These are phyloP conservation scores for Macquaria australasica DNA, from an alignment of 2,113 vertebrate genomes.

Conservation along the genomic window DNA sequence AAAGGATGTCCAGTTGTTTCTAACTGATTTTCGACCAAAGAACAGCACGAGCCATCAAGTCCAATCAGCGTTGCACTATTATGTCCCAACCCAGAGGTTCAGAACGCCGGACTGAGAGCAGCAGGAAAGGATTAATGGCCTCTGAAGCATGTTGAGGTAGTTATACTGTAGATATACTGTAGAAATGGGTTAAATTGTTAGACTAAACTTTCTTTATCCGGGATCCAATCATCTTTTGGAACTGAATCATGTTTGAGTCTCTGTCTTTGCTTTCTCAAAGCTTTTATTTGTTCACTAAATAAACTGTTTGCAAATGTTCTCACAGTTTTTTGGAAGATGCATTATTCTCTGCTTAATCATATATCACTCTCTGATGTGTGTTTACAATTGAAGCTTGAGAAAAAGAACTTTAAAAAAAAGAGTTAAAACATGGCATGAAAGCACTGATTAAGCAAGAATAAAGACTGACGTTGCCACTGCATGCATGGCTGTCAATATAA, in stretches of 20 bases:
- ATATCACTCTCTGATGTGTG: conserved; percentile 49
- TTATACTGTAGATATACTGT: conserved; percentile 23
- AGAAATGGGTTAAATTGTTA: conserved; percentile 37
- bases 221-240: conserved; percentile 41
- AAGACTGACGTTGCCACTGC: conserved; percentile 44
- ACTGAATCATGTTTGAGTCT: conserved; percentile 20
- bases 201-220: conserved; percentile 32
- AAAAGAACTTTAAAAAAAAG: conserved; percentile 10
- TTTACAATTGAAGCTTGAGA: conserved; percentile 35
- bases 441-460: conserved; percentile 57
- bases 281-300: conserved; percentile 58
- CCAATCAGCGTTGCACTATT: conserved; percentile 65
- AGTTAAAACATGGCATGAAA: conserved; percentile 47
- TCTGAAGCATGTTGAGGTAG: conserved; percentile 34
- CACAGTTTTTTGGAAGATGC: conserved; percentile 44
- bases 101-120: conserved; percentile 39
- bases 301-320: conserved; percentile 52
- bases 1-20: conserved; percentile 65
- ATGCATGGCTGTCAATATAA: conserved; percentile 73
- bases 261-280: conserved; percentile 27
- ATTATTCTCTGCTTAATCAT: conserved; percentile 42
- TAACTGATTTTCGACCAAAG: conserved; percentile 64
- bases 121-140: conserved; percentile 59
- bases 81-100: conserved; percentile 56
- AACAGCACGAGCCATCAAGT: conserved; percentile 75